A percentile compares a stretch with the other conserved stretches of the same genome.
Conservation (phyloP, 2,113 vertebrate genomes). For the Chloropsis hardwickii region DNA sequence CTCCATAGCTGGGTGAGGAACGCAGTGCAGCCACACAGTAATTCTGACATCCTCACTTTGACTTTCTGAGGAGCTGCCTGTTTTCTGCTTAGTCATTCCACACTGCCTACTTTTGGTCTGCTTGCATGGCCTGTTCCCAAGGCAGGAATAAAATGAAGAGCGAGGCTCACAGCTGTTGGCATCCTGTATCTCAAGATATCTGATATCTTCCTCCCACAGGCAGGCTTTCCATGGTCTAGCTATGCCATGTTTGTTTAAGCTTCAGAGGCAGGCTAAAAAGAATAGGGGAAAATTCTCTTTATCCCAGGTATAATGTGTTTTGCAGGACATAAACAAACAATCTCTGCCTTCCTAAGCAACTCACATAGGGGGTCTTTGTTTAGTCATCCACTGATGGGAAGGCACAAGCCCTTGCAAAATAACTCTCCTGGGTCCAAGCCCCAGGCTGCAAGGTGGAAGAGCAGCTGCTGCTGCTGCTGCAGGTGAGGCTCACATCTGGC, state of each 20-base stretch:
- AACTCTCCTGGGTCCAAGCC: neutral
- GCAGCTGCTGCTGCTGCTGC: neutral
- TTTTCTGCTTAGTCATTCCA: neutral
- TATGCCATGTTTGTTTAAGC: neutral
- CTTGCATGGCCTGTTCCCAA: neutral
- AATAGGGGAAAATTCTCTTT: neutral
- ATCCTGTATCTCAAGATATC: neutral
- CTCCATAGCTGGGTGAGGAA: neutral
- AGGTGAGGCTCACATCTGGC: neutral
- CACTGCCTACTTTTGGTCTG: neutral
- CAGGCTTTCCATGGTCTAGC: neutral
- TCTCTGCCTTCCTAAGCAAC: neutral
- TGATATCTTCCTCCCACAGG: neutral
- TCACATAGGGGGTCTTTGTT: rapidly evolving
- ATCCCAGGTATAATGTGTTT: neutral
- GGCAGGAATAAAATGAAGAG: neutral
- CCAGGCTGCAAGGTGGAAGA: neutral
- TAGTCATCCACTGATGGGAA: neutral
- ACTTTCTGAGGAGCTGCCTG: neutral
- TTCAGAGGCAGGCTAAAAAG: neutral
- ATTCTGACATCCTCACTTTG: neutral
- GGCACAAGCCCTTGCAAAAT: neutral
- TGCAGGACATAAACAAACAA: neutral
- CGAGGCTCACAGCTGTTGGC: neutral
- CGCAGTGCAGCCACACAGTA: rapidly evolving